Percentiles rank a stretch among this genome's conserved stretches.
Evolutionary conservation across 2,888 invertebrate species (phyloP).

Genomic region (Julus scandinavius): DNA sequence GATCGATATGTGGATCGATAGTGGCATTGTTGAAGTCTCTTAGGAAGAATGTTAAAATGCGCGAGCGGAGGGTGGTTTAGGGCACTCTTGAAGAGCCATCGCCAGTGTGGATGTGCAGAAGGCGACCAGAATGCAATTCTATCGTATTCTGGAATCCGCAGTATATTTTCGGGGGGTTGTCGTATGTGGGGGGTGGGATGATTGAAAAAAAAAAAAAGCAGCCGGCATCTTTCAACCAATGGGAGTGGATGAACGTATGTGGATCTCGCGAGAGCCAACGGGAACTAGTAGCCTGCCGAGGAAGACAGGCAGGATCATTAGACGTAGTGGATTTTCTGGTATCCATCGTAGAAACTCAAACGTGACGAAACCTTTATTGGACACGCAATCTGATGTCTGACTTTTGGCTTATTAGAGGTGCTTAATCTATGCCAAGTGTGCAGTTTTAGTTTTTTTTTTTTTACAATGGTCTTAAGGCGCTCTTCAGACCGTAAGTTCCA

Average conservation of each 20-base stretch:
- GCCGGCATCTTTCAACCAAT: neutral
- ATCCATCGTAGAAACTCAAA: neutral
- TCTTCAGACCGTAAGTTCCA: neutral
- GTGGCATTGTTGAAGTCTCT: conserved; percentile 1
- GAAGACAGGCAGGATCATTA: conserved; percentile 14
- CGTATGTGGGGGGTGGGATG: neutral
- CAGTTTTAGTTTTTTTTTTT: neutral
- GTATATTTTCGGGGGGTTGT: conserved; percentile 6
- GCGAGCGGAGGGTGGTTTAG: neutral
- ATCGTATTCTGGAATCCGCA: neutral
- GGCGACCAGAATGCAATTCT: conserved; percentile 9
- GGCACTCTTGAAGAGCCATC: neutral
- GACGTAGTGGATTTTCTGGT: neutral
- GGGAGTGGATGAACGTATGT: neutral
- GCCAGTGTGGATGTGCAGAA: neutral
- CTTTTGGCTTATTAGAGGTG: neutral
- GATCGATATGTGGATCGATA: conserved; percentile 28
- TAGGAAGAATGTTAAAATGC: neutral
- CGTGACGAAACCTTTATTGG: neutral
- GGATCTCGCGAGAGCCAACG: conserved; percentile 38
- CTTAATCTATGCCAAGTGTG: neutral
- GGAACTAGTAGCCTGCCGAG: neutral
- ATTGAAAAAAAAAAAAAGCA: neutral
- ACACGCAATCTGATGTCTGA: neutral
- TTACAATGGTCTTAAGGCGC: neutral